Conservation (phyloP, 2,888 invertebrate species). For the Trypoxylon attenuatum region DNA sequence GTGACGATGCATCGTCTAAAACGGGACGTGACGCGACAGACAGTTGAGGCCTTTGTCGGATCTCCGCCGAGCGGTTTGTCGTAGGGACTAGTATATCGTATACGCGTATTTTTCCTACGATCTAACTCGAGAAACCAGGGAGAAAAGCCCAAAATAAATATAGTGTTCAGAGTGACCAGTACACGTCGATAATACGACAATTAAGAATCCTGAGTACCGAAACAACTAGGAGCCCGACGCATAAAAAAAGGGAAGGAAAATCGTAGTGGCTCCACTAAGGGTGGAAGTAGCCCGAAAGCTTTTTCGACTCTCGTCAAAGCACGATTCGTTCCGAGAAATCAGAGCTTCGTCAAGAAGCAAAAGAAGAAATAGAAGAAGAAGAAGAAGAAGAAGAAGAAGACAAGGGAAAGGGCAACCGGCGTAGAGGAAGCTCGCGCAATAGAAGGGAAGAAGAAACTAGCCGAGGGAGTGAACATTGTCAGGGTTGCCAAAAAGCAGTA, state of each 20-base stretch:
- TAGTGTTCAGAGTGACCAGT: no score
- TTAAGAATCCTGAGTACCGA: no score
- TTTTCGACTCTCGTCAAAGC: neutral
- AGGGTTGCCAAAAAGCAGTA: neutral
- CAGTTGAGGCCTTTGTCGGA: conserved; percentile 14
- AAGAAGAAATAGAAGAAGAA: neutral
- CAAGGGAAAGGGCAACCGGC: neutral
- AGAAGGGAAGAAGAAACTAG: conserved; percentile 3
- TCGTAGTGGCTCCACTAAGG: no score
- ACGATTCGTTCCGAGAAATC: conserved; percentile 41
- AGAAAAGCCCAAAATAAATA: no score
- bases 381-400: neutral
- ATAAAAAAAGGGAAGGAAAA: no score
- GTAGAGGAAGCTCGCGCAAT: no score
- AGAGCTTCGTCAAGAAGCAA: neutral
- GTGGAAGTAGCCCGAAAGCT: neutral
- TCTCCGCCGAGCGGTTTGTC: neutral
- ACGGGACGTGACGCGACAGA: conserved; percentile 50
- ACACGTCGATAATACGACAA: no score
- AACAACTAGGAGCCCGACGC: no score
- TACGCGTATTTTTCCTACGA: no score
- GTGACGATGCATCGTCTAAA: conserved; percentile 45
- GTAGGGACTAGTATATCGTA: neutral
- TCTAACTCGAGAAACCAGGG: no score
- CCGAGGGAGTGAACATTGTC: conserved; percentile 6